Percentiles rank a stretch among this genome's conserved stretches.
These are phyloP conservation scores for Hirtodrosophila duncani DNA, from an alignment of 2,888 invertebrate species.

Conservation along the genomic window DNA sequence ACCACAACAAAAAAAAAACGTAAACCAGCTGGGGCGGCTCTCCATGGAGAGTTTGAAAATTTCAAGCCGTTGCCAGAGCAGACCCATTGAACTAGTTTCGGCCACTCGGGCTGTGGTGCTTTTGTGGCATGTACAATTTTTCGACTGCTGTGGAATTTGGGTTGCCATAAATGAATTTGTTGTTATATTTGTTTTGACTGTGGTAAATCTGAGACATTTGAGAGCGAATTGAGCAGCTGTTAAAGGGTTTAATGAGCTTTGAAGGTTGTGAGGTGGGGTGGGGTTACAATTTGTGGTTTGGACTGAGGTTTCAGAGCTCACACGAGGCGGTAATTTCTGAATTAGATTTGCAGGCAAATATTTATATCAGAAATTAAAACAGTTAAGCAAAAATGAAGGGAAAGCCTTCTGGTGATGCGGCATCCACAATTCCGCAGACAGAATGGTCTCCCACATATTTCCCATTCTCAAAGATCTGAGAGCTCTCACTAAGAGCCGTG, in stretches of 20 bases:
- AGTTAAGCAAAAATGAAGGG: no score
- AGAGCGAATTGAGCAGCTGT: constrained; percentile 24
- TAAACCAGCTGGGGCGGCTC: constrained; percentile 61
- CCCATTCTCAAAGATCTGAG: no score
- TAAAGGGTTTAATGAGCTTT: constrained; percentile 55
- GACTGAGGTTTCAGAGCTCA: constrained; percentile 1
- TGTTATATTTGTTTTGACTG: constrained; percentile 21
- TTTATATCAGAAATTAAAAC: no score
- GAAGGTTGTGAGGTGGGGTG: constrained; percentile 42
- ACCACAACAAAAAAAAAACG: constrained; percentile 15
- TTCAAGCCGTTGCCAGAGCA: no score
- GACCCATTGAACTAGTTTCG: constrained; percentile 73
- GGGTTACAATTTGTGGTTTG: constrained; percentile 24
- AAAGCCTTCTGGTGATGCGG: no score
- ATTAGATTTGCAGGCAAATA: no score
- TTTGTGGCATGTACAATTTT: constrained; percentile 58
- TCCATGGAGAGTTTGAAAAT: no score
- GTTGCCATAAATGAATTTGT: constrained; percentile 51
- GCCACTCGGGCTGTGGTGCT: no score
- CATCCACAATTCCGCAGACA: no score
- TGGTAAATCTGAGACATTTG: constrained; percentile 26
- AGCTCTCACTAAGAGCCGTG: no score
- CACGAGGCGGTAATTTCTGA: constrained; percentile 15
- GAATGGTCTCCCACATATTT: no score
- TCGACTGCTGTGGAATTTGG: constrained; percentile 49